Evolutionary conservation across 2,113 vertebrate species (phyloP), one percentile per base, ranked within the genome.

Genomic region (Lichenostomus cassidix): DNA sequence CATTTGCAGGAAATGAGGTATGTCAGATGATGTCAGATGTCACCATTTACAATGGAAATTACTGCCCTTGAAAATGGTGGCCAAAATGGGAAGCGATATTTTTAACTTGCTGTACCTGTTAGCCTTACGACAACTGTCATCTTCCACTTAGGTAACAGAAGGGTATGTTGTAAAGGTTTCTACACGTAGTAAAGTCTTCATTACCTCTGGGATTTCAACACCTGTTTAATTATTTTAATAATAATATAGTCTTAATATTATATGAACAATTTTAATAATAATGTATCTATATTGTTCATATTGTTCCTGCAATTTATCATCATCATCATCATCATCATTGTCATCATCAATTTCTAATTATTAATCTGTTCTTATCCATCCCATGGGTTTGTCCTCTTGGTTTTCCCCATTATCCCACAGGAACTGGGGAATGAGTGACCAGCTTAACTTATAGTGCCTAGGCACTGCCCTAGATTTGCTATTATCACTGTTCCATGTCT

Each of bases 391-490:
- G 81, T 33, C 8, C 13, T 52, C 33, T 81, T 65, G 4, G 2
- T 52, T 46, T 15, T 67, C 24, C 28, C 44, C 46, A 46, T 89
- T 46, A 12, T n/a, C 13, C 53, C 10, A 22, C 11, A 41, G 39
- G 16, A n/a, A 60, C 15, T 25, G 11, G 11, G 16, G 13, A 53
- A 53, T 46, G 16, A 50, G 5, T 67, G 15, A 75, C 11, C 5
- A 13, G 23, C 4, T 68, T 87, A 59, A 42, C 46, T 31, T 53
- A 22, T 18, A 18, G 4, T 18, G 6, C 9, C 15, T 69, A 49
- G 5, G 13, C 22, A 29, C 10, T 62, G 16, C 7, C 7, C 1
- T n/a, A 18, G 7, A 59, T n/a, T 11, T 3, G 1, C 1, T 31
- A 39, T 39, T 39, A 39, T 39, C 39, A 39, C 39, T 62, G 62